Conservation (phyloP, 2,888 invertebrate genomes). For the Limnephilus marmoratus region DNA sequence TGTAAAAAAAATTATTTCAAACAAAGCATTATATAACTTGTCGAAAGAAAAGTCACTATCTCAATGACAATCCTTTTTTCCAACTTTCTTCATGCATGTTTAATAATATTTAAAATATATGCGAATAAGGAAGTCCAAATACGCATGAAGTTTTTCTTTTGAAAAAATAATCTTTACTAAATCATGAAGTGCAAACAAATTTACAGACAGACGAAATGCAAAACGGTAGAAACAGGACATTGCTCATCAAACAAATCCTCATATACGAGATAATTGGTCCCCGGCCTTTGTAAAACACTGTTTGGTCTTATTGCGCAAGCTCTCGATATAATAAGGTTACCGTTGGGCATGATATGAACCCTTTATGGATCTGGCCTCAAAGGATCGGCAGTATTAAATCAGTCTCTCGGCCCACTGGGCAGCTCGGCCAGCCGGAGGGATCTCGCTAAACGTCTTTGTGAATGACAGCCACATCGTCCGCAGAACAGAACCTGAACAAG, state of each 20-base stretch:
- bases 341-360: neutral
- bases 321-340: neutral
- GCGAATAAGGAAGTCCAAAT: too few relatives aligned
- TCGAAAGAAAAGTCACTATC: too few relatives aligned
- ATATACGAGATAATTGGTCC: neutral
- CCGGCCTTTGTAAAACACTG: neutral
- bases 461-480: neutral
- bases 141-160: too few relatives aligned
- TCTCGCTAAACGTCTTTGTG: slow-evolving; percentile 7
- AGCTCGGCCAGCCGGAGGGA: neutral
- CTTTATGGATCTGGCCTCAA: neutral
- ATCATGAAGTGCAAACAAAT: too few relatives aligned
- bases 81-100: too few relatives aligned
- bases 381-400: slow-evolving; percentile 14
- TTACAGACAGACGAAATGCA: too few relatives aligned
- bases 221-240: too few relatives aligned
- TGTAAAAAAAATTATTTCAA: too few relatives aligned
- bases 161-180: too few relatives aligned
- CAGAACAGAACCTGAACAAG: neutral
- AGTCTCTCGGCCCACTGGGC: neutral
- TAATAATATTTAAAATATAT: too few relatives aligned
- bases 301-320: neutral
- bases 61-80: too few relatives aligned
- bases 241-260: neutral
- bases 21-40: too few relatives aligned